Base-by-base conservation (phyloP, 1,140 invertebrate genomes). In the Drosophila pseudoobscura region DNA sequence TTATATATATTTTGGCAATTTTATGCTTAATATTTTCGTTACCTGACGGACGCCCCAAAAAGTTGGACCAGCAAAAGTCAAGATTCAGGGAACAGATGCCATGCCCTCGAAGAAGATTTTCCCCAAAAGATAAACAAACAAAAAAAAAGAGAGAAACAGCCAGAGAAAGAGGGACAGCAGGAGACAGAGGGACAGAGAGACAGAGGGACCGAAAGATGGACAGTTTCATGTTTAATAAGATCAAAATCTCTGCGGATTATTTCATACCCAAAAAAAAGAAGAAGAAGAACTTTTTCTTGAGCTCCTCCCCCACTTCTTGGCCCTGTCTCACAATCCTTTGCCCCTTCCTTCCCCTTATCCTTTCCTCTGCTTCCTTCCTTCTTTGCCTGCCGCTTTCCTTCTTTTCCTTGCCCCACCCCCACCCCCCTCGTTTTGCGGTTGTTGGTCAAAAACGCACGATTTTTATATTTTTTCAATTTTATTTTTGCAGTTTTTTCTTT, bases 191-290 rank as follows among this genome's bases (percentile, higher is more conserved):
- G 35, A 41, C 20, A 43, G 39, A 8, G 41, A 53, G 58, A 50
- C 43, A 66, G 65, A 69, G 58, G 57, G 75, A 63, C 71, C 57
- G 53, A 39, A 8, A 9, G 62, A 63, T 69, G 80, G 80, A 80
- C 80, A 87, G 71, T 85, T 87, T 72, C 79, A 80, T 77, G 80
- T 75, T 87, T 87, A 88, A 87, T 77, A 78, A 83, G 83, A 87
- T 87, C 85, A 82, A 87, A 87, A 87, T 87, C 82, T 87, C 83
- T 62, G 70, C 71, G 82, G 82, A 87, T 87, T 88, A 87, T 83
- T 78, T 83, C 41, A 71, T 80, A 78, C 69, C 71, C 71, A 58
- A 82, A 87, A 82, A 39, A 39, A n/a, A n/a, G n/a, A 39, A 13
- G 1, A 13, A 75, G 58, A 82, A 39, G 11, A 13, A 39, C 35